Conservation (phyloP, 2,888 invertebrate genomes). For the Ornithoptera priamus region DNA sequence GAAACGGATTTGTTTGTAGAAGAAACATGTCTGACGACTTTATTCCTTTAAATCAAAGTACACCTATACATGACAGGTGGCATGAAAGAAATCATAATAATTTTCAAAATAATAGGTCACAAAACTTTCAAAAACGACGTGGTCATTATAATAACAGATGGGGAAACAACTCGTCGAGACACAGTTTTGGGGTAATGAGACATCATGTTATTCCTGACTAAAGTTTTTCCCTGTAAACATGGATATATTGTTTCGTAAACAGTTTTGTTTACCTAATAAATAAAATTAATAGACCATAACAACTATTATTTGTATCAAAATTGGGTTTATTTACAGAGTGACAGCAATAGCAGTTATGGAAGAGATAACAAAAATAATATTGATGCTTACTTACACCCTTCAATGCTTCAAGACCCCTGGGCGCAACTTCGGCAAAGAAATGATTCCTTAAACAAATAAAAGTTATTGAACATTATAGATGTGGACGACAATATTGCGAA, state of each 20-base stretch:
- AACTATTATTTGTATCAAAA: not conserved
- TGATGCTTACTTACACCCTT: conserved; percentile 68
- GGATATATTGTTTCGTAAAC: not conserved
- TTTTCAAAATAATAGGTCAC: conserved; percentile 42
- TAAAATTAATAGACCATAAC: not conserved
- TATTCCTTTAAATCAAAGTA: conserved; percentile 71
- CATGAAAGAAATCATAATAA: conserved; percentile 47
- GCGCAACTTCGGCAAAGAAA: conserved; percentile 46
- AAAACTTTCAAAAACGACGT: conserved; percentile 46
- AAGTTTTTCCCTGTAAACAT: not conserved
- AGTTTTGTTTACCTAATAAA: not conserved
- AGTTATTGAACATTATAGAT: not conserved
- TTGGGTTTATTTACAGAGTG: conserved; percentile 55
- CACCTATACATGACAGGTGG: conserved; percentile 58
- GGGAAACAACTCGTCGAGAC: conserved; percentile 53
- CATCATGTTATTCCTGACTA: not conserved
- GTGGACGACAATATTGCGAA: not conserved
- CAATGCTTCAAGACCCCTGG: conserved; percentile 73
- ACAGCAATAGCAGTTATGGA: conserved; percentile 55
- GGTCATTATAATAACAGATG: conserved; percentile 48
- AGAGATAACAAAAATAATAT: conserved; percentile 51
- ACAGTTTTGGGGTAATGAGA: conserved; percentile 54
- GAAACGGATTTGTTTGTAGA: not conserved
- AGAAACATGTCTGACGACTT: conserved; percentile 63
- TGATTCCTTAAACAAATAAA: conserved; percentile 23